These are phyloP conservation scores for Cerceris ruficornis DNA, from an alignment of 2,888 invertebrate genomes.

Conservation along the genomic window DNA sequence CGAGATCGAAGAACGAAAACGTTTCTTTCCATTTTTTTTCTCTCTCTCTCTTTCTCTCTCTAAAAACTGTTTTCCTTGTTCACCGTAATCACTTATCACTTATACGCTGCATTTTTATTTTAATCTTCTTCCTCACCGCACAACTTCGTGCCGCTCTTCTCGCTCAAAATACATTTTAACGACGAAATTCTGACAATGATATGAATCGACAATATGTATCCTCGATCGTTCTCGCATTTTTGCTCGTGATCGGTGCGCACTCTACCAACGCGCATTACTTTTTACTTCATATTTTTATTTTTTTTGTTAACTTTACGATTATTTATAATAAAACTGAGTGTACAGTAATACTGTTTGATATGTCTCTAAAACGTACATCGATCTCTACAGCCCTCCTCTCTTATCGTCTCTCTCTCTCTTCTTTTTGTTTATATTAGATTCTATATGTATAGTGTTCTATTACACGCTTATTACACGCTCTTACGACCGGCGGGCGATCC, in stretches of 20 bases:
- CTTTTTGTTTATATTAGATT: conserved; percentile 61
- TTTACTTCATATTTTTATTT: neutral
- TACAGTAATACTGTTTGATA: conserved; percentile 81
- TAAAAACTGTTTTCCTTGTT: neutral
- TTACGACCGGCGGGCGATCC: conserved; percentile 69
- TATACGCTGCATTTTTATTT: neutral
- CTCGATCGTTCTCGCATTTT: conserved; percentile 53
- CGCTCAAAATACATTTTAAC: conserved; percentile 9
- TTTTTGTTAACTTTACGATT: conserved; percentile 58
- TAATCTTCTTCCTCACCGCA: neutral
- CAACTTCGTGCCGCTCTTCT: neutral
- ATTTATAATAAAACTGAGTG: conserved; percentile 73
- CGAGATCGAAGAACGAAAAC: conserved; percentile 12
- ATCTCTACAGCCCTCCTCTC: conserved; percentile 55
- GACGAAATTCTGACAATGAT: conserved; percentile 69
- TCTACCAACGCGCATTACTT: conserved; percentile 10
- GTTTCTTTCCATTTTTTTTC: neutral
- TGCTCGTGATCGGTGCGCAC: conserved; percentile 33
- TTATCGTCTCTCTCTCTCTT: conserved; percentile 39
- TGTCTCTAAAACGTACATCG: conserved; percentile 77
- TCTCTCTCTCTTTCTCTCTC: neutral
- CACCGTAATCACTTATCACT: neutral
- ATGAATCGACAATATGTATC: conserved; percentile 75
- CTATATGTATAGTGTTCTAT: conserved; percentile 64
- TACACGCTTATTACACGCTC: conserved; percentile 58